Conservation (phyloP, 2,888 invertebrate genomes). For the Netelia virgata region DNA sequence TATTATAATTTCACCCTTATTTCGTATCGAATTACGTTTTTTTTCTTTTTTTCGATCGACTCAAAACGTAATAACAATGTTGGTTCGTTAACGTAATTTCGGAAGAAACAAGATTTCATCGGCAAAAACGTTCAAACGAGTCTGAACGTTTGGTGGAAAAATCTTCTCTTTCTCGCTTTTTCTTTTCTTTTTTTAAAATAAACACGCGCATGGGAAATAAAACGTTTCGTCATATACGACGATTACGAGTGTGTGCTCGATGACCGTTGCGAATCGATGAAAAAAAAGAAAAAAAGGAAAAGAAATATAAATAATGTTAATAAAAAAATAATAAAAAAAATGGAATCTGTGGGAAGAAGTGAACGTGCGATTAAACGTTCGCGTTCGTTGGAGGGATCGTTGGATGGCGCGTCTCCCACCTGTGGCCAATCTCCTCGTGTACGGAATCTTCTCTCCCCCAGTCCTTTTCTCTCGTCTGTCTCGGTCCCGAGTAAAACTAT, state of each 20-base stretch:
- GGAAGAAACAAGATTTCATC: too few species aligned
- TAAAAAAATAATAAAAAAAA: constrained; percentile 10
- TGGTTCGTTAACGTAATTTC: too few species aligned
- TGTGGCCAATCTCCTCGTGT: constrained; percentile 72
- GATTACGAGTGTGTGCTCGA: constrained; percentile 23
- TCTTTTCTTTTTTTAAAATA: neutral
- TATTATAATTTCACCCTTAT: neutral
- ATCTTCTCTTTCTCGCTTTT: neutral
- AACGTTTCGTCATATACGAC: constrained; percentile 38
- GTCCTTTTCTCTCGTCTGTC: constrained; percentile 46
- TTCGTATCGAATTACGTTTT: neutral
- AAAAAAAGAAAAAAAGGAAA: constrained; percentile 22
- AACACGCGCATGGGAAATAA: neutral
- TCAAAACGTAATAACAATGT: too few species aligned
- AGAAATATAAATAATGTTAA: constrained; percentile 4
- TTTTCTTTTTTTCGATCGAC: neutral
- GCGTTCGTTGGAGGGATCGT: constrained; percentile 52
- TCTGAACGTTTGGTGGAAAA: too few species aligned
- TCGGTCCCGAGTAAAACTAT: constrained; percentile 81
- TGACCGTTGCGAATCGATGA: constrained; percentile 17
- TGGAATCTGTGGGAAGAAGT: constrained; percentile 65
- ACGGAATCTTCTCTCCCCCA: constrained; percentile 64
- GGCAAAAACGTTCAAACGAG: too few species aligned
- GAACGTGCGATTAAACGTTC: constrained; percentile 61
- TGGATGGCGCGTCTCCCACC: constrained; percentile 73